A percentile compares a stretch with the other conserved stretches of the same genome.
phyloP scores from a whole-genome alignment of 2,113 vertebrate genomes.

The Scopus umbretta region DNA sequence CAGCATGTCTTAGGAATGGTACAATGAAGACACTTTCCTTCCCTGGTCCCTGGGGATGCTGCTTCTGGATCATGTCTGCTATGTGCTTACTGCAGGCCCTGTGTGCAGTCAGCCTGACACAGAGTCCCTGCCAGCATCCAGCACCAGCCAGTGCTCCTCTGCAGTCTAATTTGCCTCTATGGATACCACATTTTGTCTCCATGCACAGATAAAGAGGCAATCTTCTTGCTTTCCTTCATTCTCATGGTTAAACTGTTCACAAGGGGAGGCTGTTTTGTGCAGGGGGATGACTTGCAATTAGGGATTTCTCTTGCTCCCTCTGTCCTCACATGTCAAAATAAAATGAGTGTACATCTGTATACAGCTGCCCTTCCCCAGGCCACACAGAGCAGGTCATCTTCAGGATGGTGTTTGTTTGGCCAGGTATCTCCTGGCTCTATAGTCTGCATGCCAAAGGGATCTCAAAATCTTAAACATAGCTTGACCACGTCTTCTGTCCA shows the following conservation, averaged over 20 bases:
- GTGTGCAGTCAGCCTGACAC: neutral
- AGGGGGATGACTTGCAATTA: neutral
- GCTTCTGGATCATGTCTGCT: neutral
- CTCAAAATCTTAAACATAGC: neutral
- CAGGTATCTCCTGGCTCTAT: neutral
- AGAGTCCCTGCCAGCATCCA: neutral
- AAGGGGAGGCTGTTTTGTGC: neutral
- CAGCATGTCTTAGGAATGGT: neutral
- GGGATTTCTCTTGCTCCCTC: neutral
- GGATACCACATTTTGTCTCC: neutral
- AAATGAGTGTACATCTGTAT: neutral
- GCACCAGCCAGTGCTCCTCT: neutral
- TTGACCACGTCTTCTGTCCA: neutral
- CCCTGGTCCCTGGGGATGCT: neutral
- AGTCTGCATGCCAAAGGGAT: neutral
- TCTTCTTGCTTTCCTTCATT: neutral
- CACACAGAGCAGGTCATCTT: neutral
- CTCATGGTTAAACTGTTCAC: neutral
- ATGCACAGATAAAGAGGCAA: neutral
- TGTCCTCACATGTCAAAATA: neutral
- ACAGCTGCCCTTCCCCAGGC: neutral
- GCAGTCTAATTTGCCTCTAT: neutral
- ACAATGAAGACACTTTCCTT: constrained; percentile 43
- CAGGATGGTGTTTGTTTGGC: neutral
- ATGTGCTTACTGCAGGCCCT: neutral